These are phyloP conservation scores for Myripristis murdjan DNA, from an alignment of 2,797 vertebrate genomes.

Conservation along the genomic window DNA sequence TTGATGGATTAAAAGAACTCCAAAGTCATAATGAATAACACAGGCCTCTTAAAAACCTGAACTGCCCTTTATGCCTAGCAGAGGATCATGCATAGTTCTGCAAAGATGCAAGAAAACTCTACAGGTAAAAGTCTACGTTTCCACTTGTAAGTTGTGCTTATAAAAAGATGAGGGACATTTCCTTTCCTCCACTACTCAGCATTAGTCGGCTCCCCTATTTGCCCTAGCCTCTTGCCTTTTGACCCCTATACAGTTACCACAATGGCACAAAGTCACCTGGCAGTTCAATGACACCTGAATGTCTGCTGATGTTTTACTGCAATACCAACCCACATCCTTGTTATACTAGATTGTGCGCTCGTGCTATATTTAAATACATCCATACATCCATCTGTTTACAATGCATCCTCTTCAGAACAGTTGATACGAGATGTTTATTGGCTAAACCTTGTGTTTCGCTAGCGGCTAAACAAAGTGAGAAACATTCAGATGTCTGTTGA, in stretches of 20 bases:
- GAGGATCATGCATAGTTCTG: constrained; percentile 8
- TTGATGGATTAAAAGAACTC: background rate
- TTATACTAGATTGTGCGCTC: background rate
- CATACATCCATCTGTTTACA: constrained; percentile 8
- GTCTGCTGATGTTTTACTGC: constrained; percentile 58
- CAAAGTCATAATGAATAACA: background rate
- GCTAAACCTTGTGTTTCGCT: constrained; percentile 1
- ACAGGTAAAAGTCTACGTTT: background rate
- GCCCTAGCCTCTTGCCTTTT: constrained; percentile 86
- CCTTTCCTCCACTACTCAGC: constrained; percentile 21
- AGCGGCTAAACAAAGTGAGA: constrained; percentile 50
- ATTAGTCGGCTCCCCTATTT: constrained; percentile 72
- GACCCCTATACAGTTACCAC: constrained; percentile 83
- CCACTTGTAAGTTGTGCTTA: constrained; percentile 1
- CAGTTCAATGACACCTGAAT: constrained; percentile 86
- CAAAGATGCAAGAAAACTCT: background rate
- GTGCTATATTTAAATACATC: constrained; percentile 4
- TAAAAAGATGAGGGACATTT: constrained; percentile 2
- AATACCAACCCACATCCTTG: background rate
- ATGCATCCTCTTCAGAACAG: constrained; percentile 9
- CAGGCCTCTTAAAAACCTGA: constrained; percentile 49
- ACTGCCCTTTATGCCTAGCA: background rate
- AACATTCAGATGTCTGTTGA: constrained; percentile 85
- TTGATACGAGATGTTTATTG: constrained; percentile 1
- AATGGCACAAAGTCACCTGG: constrained; percentile 81